phyloP scores from a whole-genome alignment of 1,140 invertebrate genomes.

The Drosophila saltans region DNA sequence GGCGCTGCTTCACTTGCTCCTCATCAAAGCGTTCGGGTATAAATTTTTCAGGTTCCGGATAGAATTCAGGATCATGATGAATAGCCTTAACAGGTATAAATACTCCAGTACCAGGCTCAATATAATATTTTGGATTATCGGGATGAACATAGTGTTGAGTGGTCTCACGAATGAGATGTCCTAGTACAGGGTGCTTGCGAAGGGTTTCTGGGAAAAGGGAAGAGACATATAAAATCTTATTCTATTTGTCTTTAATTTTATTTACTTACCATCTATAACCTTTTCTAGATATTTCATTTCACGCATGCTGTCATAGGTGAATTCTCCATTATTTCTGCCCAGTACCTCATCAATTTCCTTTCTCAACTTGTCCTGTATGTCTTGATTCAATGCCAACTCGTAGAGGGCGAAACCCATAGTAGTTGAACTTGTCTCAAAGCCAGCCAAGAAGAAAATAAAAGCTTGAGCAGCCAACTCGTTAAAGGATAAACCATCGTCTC shows the following conservation, averaged over 20 bases:
- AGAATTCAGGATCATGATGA: constrained; percentile 85
- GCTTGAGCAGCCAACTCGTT: constrained; percentile 83
- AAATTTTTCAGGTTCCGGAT: constrained; percentile 83
- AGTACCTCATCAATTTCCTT: constrained; percentile 84
- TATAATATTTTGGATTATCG: constrained; percentile 84
- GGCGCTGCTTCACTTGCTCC: constrained; percentile 59
- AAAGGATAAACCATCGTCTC: constrained; percentile 33
- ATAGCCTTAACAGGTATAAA: constrained; percentile 86
- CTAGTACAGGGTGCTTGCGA: constrained; percentile 86
- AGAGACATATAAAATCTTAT: not conserved
- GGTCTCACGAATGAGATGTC: constrained; percentile 85
- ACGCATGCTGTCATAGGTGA: constrained; percentile 70
- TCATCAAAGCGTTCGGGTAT: constrained; percentile 85
- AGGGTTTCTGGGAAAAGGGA: constrained; percentile 84
- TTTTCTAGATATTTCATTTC: constrained; percentile 74
- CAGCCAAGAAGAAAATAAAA: constrained; percentile 85
- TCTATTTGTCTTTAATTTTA: too few species aligned
- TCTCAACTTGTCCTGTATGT: constrained; percentile 83
- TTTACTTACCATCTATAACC: constrained; percentile 57
- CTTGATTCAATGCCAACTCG: constrained; percentile 84
- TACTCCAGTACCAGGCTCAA: constrained; percentile 86
- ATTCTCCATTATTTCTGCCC: constrained; percentile 46
- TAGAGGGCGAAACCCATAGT: constrained; percentile 84
- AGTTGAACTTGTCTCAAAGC: constrained; percentile 86
- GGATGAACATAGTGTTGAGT: constrained; percentile 84